These are phyloP conservation scores for Mesocricetus auratus DNA, from an alignment of 2,113 vertebrate species.

Conservation along the genomic window DNA sequence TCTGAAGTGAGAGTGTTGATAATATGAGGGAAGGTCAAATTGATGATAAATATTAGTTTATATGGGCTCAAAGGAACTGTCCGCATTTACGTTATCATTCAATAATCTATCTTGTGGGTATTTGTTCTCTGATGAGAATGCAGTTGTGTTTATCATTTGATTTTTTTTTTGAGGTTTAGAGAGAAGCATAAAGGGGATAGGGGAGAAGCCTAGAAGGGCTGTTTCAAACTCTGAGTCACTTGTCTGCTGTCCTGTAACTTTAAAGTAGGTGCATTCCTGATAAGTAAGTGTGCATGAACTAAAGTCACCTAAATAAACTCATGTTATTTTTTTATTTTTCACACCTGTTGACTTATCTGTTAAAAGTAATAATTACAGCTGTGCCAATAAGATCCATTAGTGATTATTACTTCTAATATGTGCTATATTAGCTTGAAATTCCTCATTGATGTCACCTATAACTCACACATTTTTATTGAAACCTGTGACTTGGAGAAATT, in stretches of 20 bases:
- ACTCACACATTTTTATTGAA: not conserved
- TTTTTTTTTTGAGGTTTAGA: not conserved
- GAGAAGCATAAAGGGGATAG: not conserved
- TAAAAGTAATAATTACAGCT: not conserved
- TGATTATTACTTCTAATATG: not conserved
- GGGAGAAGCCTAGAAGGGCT: not conserved
- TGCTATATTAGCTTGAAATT: not conserved
- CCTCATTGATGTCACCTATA: not conserved
- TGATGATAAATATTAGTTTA: conserved; percentile 1
- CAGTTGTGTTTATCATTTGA: not conserved
- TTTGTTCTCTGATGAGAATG: conserved; percentile 50
- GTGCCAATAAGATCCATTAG: not conserved
- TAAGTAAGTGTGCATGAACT: not conserved
- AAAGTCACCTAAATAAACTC: not conserved
- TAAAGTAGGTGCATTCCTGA: not conserved
- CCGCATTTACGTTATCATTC: not conserved
- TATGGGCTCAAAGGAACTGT: not conserved
- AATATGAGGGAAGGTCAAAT: not conserved
- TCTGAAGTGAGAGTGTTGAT: conserved; percentile 1
- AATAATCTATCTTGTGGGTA: conserved; percentile 16
- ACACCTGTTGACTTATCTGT: not conserved
- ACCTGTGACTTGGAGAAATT: not conserved
- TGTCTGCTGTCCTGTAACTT: conserved; percentile 37
- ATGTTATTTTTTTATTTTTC: too few relatives aligned
- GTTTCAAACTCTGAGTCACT: not conserved